Base-by-base conservation (phyloP, 2,888 invertebrate species). In the Chymomyza amoena region DNA sequence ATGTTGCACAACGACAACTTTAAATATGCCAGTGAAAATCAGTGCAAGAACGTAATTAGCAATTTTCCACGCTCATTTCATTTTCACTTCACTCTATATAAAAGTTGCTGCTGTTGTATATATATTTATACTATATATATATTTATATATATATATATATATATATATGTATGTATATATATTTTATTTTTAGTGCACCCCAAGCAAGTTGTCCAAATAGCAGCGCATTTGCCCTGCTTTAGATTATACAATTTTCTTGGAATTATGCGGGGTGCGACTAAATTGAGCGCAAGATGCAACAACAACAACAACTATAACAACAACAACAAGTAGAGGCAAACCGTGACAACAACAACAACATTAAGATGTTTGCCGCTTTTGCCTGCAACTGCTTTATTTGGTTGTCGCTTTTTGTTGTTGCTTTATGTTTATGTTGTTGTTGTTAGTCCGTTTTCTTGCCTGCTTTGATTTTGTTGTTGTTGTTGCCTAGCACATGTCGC, bases 221-320 rank as follows among this genome's bases (percentile, higher is more conserved):
- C 39, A 45, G 39, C 39, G 13, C 13, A 13, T n/a, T n/a, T 45
- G 39, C 39, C 51, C 39, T 54, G 62, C 64, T 56, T 36, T 63
- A 78, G 78, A 72, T 81, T 77, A 67, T 64, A 61, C 70, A 70
- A 52, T 64, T 72, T 81, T 86, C 83, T 75, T 70, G 87, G 87
- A 86, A 83, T 78, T 84, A 79, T 79, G 79, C 78, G 78, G 73
- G 68, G 72, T 76, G 68, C 16, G 9, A 69, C 78, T 76, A 83
- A 86, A 86, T 86, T 81, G 78, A 79, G 84, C 72, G 54, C 60
- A 67, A 20, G 4, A 15, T 45, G 39, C 39, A 45, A 45, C 39
- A 6, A 6, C 4, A 39, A 13, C 39, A 6, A 39, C 3, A 13
- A 39, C 39, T 13, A 45, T 13, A 45, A 45, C 39, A 15, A 13